Percentiles rank a stretch among this genome's conserved stretches.
phyloP scores from a whole-genome alignment of 2,888 invertebrate species.

The Tachina lurida region DNA sequence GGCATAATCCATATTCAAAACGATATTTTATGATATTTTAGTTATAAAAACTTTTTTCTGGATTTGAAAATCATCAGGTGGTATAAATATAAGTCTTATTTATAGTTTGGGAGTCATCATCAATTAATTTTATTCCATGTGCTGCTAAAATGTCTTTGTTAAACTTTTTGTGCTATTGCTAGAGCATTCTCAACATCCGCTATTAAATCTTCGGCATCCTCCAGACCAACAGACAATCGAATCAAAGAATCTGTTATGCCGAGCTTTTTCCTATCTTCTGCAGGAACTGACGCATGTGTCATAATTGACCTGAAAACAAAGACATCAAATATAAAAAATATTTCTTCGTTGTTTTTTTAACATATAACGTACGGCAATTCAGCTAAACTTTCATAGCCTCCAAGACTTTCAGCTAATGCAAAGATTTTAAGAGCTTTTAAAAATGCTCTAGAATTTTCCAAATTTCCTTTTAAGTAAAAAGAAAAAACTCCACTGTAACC shows the following conservation, averaged over 20 bases:
- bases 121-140: not conserved
- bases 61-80: too few species aligned
- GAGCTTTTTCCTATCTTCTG: constrained; percentile 87
- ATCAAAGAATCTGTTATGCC: constrained; percentile 94
- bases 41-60: too few species aligned
- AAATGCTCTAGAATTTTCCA: constrained; percentile 89
- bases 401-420: constrained; percentile 95
- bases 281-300: constrained; percentile 97
- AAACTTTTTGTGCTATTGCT: constrained; percentile 80
- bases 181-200: constrained; percentile 93
- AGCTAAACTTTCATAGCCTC: constrained; percentile 96
- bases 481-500: constrained; percentile 97
- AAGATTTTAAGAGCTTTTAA: constrained; percentile 91
- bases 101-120: not conserved
- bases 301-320: constrained; percentile 88
- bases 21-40: too few species aligned
- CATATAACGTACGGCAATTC: constrained; percentile 92
- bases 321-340: not conserved
- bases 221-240: constrained; percentile 94
- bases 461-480: constrained; percentile 91
- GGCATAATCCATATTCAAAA: too few species aligned
- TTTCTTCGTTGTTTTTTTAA: not conserved
- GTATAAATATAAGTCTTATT: too few species aligned
- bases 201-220: constrained; percentile 93
- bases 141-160: not conserved